Evolutionary conservation across 2,113 vertebrate species (phyloP).

Genomic region (Vireo altiloquus): DNA sequence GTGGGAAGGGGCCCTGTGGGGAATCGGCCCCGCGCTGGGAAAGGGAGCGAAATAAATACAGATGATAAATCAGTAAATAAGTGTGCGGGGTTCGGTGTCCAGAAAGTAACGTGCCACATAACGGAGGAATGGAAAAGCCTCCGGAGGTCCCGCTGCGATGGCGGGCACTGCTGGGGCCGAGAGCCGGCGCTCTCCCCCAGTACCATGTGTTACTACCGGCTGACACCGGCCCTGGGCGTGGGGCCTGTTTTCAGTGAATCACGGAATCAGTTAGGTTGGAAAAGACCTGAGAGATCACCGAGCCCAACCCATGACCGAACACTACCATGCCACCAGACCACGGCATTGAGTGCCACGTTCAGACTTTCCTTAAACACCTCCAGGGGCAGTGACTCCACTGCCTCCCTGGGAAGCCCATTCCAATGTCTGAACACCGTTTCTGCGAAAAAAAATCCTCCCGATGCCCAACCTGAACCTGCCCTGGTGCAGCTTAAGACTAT

Average conservation of each 20-base stretch:
- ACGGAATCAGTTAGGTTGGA: accelerated
- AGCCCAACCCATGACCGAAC: neutral
- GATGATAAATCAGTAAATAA: accelerated
- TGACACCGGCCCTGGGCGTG: neutral
- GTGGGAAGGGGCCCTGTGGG: neutral
- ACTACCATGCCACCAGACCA: accelerated
- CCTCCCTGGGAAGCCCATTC: neutral
- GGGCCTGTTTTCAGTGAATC: neutral
- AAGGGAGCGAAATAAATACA: no score
- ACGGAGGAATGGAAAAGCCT: accelerated
- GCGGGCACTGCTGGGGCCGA: neutral
- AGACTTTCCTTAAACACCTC: neutral
- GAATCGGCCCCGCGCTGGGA: accelerated
- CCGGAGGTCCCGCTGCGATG: neutral
- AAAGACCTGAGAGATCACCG: neutral
- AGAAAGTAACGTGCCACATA: accelerated
- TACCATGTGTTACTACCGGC: neutral
- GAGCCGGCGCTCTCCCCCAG: neutral
- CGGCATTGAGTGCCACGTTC: neutral
- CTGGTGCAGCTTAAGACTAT: neutral
- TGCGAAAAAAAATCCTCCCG: neutral
- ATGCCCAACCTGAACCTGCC: neutral
- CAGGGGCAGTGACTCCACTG: accelerated
- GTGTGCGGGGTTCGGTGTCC: accelerated
- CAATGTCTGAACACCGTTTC: neutral